Percentiles rank a stretch among this genome's conserved stretches.
Conservation (phyloP, 2,113 vertebrate species). For the Leiothrix lutea region DNA sequence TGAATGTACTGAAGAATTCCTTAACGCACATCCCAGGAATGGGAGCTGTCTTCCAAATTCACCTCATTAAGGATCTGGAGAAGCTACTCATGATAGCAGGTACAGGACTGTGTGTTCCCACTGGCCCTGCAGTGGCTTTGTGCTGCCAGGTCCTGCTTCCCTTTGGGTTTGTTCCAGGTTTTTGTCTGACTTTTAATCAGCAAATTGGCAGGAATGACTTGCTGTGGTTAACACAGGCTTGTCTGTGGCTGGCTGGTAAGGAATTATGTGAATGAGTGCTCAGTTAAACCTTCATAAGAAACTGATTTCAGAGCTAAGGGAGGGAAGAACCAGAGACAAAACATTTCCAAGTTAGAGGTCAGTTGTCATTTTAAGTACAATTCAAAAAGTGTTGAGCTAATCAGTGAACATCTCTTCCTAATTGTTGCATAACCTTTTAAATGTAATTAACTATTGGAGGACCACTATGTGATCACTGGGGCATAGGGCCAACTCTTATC, state of each 20-base stretch:
- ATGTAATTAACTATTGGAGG: neutral
- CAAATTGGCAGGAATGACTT: neutral
- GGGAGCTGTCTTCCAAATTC: constrained; percentile 97
- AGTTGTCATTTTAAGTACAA: accelerated
- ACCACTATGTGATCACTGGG: neutral
- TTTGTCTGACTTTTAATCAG: neutral
- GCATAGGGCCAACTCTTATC: neutral
- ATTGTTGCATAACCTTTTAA: neutral
- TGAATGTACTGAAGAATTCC: constrained; percentile 98
- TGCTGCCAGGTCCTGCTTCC: neutral
- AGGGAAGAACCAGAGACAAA: neutral
- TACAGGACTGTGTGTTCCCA: constrained; percentile 18
- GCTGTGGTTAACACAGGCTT: neutral
- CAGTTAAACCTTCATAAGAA: neutral
- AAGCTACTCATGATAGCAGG: constrained; percentile 98
- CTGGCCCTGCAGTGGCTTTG: neutral
- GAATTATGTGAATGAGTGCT: neutral
- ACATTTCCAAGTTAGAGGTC: neutral
- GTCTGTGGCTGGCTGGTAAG: neutral
- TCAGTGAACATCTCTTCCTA: neutral
- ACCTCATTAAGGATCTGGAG: constrained; percentile 96
- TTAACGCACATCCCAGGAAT: constrained; percentile 94
- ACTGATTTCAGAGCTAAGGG: neutral
- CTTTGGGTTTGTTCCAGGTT: neutral
- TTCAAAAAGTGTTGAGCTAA: neutral